Evolutionary conservation across 1,140 invertebrate genomes (phyloP).

Genomic region (Homarus americanus): DNA sequence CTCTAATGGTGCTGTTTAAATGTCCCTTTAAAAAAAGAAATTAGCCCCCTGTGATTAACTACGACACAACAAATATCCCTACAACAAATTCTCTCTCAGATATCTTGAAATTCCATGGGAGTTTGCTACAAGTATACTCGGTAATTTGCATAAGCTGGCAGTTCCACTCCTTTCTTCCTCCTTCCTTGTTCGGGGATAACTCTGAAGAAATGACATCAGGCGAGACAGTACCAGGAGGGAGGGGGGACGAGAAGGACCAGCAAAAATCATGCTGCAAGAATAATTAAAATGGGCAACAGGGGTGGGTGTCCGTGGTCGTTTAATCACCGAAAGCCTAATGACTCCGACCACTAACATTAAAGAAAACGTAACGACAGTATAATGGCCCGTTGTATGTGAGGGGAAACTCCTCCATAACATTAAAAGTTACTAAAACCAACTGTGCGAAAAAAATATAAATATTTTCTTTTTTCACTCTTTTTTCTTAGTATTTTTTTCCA

Average conservation of each 20-base stretch:
- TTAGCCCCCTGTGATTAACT: too few species aligned
- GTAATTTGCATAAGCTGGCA: neutral
- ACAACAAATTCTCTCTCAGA: too few species aligned
- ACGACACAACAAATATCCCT: too few species aligned
- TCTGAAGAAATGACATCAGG: neutral
- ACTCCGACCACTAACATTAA: slow-evolving; percentile 44
- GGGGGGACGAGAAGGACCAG: neutral
- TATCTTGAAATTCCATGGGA: neutral
- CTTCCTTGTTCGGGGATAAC: neutral
- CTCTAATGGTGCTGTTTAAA: too few species aligned
- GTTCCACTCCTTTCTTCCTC: neutral
- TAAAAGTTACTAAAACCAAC: neutral
- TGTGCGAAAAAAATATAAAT: slow-evolving; percentile 1
- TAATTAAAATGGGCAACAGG: slow-evolving; percentile 33
- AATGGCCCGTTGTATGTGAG: slow-evolving; percentile 27
- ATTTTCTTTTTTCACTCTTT: neutral
- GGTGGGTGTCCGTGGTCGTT: slow-evolving; percentile 53
- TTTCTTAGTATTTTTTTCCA: neutral
- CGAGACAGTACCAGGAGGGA: neutral
- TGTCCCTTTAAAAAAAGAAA: too few species aligned
- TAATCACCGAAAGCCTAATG: slow-evolving; percentile 60
- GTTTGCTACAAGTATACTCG: neutral
- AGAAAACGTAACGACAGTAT: slow-evolving; percentile 65
- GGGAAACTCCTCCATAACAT: neutral
- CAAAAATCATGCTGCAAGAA: slow-evolving; percentile 32